Conservation (phyloP, 2,888 invertebrate genomes). For the Drosophila putrida region DNA sequence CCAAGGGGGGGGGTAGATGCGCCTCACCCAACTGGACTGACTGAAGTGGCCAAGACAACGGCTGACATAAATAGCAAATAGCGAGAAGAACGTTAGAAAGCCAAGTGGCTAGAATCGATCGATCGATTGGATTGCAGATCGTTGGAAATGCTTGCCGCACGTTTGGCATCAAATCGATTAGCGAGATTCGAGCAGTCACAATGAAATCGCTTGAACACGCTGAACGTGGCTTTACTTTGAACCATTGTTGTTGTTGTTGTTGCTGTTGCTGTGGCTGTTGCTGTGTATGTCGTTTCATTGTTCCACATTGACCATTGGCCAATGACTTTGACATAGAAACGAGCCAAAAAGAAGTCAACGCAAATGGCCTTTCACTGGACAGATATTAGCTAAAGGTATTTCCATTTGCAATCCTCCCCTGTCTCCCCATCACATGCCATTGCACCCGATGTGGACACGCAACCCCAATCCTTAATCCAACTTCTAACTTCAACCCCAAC, state of each 20-base stretch:
- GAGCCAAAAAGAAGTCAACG: slow-evolving; percentile 33
- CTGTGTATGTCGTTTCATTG: slow-evolving; percentile 63
- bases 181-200: slow-evolving; percentile 45
- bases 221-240: slow-evolving; percentile 34
- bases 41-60: slow-evolving; percentile 6
- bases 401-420: slow-evolving; percentile 16
- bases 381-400: slow-evolving; percentile 33
- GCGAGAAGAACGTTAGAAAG: slow-evolving; percentile 54
- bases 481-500: neutral
- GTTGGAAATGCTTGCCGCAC: slow-evolving; percentile 42
- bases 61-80: slow-evolving; percentile 61
- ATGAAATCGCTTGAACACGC: slow-evolving; percentile 44
- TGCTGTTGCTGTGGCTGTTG: slow-evolving; percentile 16
- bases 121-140: slow-evolving; percentile 47
- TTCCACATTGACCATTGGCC: slow-evolving; percentile 68
- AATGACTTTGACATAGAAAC: slow-evolving; percentile 77
- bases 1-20: neutral
- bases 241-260: slow-evolving; percentile 12
- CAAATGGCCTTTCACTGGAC: slow-evolving; percentile 64
- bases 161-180: slow-evolving; percentile 76
- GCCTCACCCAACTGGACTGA: neutral
- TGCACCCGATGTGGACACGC: slow-evolving; percentile 24
- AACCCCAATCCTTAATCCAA: neutral
- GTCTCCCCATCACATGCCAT: slow-evolving; percentile 38
- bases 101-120: slow-evolving; percentile 62